These are phyloP conservation scores for Portunus trituberculatus DNA, from an alignment of 1,140 invertebrate species.

Conservation along the genomic window DNA sequence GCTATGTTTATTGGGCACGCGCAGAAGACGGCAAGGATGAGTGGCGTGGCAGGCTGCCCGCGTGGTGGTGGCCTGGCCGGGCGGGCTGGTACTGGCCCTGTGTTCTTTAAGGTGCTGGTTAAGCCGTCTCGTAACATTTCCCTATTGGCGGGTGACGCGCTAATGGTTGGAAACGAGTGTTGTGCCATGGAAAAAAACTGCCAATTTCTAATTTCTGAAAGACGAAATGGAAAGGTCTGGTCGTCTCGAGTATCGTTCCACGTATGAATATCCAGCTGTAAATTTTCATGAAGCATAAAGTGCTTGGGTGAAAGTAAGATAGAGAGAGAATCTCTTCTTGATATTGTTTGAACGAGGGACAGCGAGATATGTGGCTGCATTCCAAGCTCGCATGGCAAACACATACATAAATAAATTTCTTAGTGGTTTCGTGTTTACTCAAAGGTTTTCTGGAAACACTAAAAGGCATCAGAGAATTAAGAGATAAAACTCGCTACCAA, in stretches of 20 bases:
- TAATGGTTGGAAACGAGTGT: neutral
- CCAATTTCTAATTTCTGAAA: neutral
- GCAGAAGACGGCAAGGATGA: neutral
- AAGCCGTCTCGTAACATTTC: neutral
- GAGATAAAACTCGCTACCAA: neutral
- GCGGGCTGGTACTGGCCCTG: neutral
- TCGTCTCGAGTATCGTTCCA: neutral
- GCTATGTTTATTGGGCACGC: neutral
- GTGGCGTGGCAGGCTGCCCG: neutral
- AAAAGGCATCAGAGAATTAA: neutral
- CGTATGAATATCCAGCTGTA: neutral
- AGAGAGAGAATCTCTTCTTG: too few species aligned
- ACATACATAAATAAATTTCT: too few species aligned
- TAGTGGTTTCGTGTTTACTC: too few species aligned
- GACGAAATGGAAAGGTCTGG: neutral
- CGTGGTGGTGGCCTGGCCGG: neutral
- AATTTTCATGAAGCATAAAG: neutral
- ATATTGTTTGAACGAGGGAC: too few species aligned
- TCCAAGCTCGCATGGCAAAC: too few species aligned
- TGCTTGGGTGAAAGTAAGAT: too few species aligned
- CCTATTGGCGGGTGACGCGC: conserved; percentile 16
- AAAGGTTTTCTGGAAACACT: too few species aligned
- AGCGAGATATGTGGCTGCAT: too few species aligned
- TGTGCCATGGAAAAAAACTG: neutral
- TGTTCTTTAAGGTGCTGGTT: conserved; percentile 11